Conservation (phyloP, 2,113 vertebrate species). For the Amblyornis subalaris region DNA sequence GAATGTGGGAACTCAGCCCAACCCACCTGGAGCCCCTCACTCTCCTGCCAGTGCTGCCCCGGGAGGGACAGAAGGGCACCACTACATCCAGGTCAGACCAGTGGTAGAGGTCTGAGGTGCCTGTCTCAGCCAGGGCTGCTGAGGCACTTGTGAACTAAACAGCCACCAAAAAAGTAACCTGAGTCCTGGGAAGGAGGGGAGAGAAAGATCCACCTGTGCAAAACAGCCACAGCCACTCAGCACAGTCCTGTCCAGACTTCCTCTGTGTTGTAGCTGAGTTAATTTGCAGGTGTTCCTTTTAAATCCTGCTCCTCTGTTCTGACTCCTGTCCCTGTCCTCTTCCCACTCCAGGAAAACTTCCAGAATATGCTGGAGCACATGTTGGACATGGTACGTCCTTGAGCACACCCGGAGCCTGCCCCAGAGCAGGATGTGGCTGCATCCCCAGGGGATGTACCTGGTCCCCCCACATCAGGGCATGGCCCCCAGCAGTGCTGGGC, state of each 20-base stretch:
- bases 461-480: not conserved
- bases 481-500: not conserved
- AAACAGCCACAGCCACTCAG: not conserved
- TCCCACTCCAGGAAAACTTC: not conserved
- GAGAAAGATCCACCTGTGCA: not conserved
- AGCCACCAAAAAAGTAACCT: not conserved
- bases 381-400: not conserved
- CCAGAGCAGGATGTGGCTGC: not conserved
- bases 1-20: rapidly evolving
- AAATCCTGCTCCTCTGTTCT: not conserved
- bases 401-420: not conserved
- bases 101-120: not conserved
- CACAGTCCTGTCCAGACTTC: not conserved
- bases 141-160: not conserved
- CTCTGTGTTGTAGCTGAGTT: not conserved
- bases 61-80: not conserved
- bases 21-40: not conserved
- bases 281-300: not conserved
- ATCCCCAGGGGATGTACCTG: not conserved
- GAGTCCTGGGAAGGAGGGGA: not conserved
- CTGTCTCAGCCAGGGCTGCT: not conserved
- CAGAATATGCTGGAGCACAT: not conserved
- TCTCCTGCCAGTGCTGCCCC: not conserved
- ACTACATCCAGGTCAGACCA: not conserved
- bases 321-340: not conserved